Conservation (phyloP, 2,797 vertebrate species). For the Masticophis lateralis region DNA sequence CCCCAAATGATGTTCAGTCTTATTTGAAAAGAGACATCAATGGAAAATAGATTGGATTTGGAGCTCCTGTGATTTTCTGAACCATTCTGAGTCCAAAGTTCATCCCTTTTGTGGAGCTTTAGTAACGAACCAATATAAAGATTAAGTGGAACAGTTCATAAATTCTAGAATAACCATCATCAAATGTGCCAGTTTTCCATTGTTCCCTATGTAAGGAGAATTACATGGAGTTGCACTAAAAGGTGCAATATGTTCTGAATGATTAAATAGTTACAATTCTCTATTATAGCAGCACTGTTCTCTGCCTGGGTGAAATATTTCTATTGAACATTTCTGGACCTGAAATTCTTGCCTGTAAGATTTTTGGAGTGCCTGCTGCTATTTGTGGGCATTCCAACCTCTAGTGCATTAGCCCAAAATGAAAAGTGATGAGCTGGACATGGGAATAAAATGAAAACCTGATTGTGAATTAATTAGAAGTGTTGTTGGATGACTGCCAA, state of each 20-base stretch:
- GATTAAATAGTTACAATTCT: neutral
- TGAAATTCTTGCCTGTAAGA: neutral
- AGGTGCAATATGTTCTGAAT: neutral
- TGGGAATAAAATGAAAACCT: neutral
- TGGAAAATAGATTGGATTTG: neutral
- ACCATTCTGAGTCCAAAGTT: neutral
- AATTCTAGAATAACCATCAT: neutral
- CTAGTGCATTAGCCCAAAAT: neutral
- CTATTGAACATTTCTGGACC: neutral
- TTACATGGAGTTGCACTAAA: neutral
- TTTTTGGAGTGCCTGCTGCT: neutral
- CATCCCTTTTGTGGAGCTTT: neutral
- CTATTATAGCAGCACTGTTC: neutral
- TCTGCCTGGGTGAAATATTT: neutral
- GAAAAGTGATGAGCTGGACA: constrained; percentile 10
- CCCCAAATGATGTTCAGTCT: neutral
- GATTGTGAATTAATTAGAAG: neutral
- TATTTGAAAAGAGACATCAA: neutral
- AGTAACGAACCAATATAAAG: neutral
- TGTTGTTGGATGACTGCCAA: neutral
- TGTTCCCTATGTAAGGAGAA: neutral
- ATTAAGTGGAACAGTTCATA: neutral
- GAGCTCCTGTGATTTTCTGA: neutral
- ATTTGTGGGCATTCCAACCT: constrained; percentile 25
- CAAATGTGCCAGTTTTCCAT: neutral